Conservation (phyloP, 2,113 vertebrate species). For the Pteropus alecto region DNA sequence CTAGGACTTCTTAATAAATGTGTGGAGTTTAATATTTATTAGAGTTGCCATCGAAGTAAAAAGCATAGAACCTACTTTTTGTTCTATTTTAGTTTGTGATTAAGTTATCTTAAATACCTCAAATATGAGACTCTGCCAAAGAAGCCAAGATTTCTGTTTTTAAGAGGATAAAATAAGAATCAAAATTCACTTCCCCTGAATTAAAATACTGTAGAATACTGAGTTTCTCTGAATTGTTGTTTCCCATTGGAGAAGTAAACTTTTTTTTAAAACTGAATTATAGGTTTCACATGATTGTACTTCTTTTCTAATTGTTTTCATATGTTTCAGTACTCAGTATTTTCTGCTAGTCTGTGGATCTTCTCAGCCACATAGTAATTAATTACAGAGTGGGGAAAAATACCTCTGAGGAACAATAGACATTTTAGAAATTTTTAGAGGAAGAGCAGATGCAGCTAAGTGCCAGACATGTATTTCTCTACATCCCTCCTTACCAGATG, state of each 20-base stretch:
- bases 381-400: slow-evolving; percentile 64
- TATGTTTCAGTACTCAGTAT: slow-evolving; percentile 64
- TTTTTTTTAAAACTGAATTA: slow-evolving; percentile 62
- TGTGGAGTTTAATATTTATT: slow-evolving; percentile 36
- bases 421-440: slow-evolving; percentile 64
- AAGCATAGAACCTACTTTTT: slow-evolving; percentile 41
- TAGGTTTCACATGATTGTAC: slow-evolving; percentile 67
- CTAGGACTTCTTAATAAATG: slow-evolving; percentile 28
- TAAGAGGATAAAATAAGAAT: slow-evolving; percentile 69
- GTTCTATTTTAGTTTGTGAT: slow-evolving; percentile 58
- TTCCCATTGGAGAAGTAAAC: slow-evolving; percentile 74
- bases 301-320: slow-evolving; percentile 75
- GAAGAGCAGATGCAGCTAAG: slow-evolving; percentile 44
- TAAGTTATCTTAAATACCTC: slow-evolving; percentile 50
- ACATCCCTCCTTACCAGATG: neutral
- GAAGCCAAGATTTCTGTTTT: slow-evolving; percentile 60
- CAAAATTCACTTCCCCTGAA: slow-evolving; percentile 66
- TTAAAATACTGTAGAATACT: slow-evolving; percentile 71
- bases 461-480: neutral
- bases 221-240: slow-evolving; percentile 42
- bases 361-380: slow-evolving; percentile 72
- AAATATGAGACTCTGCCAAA: slow-evolving; percentile 23
- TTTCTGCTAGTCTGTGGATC: slow-evolving; percentile 69
- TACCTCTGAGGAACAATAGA: slow-evolving; percentile 66
- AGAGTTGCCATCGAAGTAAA: slow-evolving; percentile 37